Base-by-base conservation (phyloP, 2,888 invertebrate species). In the Agonopterix heracliana region DNA sequence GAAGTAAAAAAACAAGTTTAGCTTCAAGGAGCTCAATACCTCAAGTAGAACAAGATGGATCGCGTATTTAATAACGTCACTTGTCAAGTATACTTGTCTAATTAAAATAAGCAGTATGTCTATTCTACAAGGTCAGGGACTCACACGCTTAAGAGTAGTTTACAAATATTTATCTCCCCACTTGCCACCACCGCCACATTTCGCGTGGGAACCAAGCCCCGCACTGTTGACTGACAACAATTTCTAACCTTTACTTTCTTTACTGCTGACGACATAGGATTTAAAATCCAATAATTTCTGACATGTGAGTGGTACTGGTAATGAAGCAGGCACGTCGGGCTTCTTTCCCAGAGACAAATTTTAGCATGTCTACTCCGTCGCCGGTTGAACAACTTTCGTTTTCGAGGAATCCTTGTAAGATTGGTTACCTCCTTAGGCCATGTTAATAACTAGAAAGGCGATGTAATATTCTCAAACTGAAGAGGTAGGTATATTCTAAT, bases 91-190 rank as follows among this genome's bases (percentile, higher is more conserved):
- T 34, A 44, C 36, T 14, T 26, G 34, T 47, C 45, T 49, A n/a
- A n/a, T n/a, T n/a, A 49, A 38, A 45, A 12, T 44, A 26, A 44
- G 9, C 36, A 40, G 12, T 34, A 34, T 51, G 52, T 53, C 50
- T 51, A 55, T 61, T 56, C 54, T 61, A 64, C 74, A 81, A 77
- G 78, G 78, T 78, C 78, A 72, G 64, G 70, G 69, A 60, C 73
- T 70, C 61, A 66, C 66, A 59, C 65, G 65, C 59, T 65, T 26
- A 26, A 26, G 63, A 62, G 64, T 59, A 68, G 67, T 77, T 73
- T 75, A 84, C 83, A 81, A 85, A 87, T 84, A 85, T 86, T 87
- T 82, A 81, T 81, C 78, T 81, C 71, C 54, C 68, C 77, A 83
- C 78, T 84, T 80, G 74, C 78, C 78, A 78, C 77, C 68, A 68